phyloP scores from a whole-genome alignment of 2,888 invertebrate species.

The Oligia latruncula region DNA sequence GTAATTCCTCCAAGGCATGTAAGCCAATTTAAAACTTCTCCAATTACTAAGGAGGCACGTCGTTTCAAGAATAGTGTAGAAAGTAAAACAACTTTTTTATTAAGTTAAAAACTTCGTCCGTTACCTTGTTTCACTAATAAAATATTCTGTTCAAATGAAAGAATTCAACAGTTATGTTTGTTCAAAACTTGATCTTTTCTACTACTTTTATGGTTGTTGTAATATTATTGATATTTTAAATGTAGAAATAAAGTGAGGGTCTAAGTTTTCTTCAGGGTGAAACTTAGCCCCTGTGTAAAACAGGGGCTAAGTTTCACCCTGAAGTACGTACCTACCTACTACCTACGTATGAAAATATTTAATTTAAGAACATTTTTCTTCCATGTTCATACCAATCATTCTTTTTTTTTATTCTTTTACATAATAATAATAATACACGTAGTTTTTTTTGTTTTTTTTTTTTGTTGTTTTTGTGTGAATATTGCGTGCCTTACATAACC shows the following conservation, averaged over 20 bases:
- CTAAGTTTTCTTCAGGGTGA: neutral
- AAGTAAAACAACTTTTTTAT: constrained; percentile 26
- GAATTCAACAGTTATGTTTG: constrained; percentile 32
- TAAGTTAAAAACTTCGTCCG: constrained; percentile 24
- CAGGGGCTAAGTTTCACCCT: too few species aligned
- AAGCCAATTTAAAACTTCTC: constrained; percentile 42
- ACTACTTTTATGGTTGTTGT: neutral
- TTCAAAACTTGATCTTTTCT: constrained; percentile 19
- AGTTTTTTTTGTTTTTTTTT: too few species aligned
- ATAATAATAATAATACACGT: too few species aligned
- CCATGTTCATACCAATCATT: too few species aligned
- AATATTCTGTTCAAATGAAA: constrained; percentile 29
- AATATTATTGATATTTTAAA: constrained; percentile 1
- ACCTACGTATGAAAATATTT: neutral
- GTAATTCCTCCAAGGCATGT: constrained; percentile 28
- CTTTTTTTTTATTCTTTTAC: too few species aligned
- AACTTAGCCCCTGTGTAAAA: neutral
- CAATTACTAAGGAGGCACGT: constrained; percentile 31
- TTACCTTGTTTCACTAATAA: constrained; percentile 28
- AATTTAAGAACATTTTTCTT: neutral
- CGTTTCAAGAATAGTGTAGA: constrained; percentile 11
- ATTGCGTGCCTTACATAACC: too few species aligned
- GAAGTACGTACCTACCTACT: too few species aligned
- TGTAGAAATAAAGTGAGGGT: neutral
- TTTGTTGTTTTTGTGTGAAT: too few species aligned